phyloP scores from a whole-genome alignment of 1,140 invertebrate genomes.

The Drosophila bifasciata region DNA sequence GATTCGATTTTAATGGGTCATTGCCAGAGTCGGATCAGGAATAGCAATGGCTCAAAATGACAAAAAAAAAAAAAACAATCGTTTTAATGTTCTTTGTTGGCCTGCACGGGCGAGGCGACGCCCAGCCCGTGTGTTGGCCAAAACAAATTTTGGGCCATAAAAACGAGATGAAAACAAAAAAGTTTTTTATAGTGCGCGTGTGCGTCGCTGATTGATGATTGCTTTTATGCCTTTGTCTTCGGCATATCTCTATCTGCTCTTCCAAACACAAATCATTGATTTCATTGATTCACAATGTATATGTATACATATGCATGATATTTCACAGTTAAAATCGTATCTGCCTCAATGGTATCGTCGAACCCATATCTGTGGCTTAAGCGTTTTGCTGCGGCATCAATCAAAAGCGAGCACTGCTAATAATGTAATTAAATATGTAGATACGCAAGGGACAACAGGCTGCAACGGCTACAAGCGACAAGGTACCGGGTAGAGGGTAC shows the following conservation, averaged over 20 bases:
- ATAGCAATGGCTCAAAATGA: conserved; percentile 19
- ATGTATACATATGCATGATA: conserved; percentile 11
- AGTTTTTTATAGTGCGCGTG: conserved; percentile 78
- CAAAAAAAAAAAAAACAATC: conserved; percentile 18
- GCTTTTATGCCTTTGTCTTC: conserved; percentile 61
- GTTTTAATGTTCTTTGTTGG: conserved; percentile 61
- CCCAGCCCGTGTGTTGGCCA: conserved; percentile 15
- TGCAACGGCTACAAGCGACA: conserved; percentile 13
- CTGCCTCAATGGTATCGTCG: conserved; percentile 23
- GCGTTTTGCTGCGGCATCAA: conserved; percentile 77
- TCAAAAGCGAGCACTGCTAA: conserved; percentile 70
- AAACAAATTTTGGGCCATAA: conserved; percentile 15
- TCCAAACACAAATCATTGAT: conserved; percentile 14
- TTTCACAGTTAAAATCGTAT: conserved; percentile 10
- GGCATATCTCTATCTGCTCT: too few species aligned
- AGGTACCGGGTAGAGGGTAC: conserved; percentile 3
- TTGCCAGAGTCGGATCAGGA: conserved; percentile 5
- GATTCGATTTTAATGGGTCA: conserved; percentile 36
- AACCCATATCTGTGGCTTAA: conserved; percentile 49
- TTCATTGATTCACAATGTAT: conserved; percentile 26
- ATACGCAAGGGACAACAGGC: conserved; percentile 32
- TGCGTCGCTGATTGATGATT: conserved; percentile 74
- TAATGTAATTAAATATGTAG: conserved; percentile 81
- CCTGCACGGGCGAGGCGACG: conserved; percentile 67
- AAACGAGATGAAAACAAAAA: conserved; percentile 43